Evolutionary conservation across 2,113 vertebrate genomes (phyloP).

Genomic region (Notiomystis cincta): DNA sequence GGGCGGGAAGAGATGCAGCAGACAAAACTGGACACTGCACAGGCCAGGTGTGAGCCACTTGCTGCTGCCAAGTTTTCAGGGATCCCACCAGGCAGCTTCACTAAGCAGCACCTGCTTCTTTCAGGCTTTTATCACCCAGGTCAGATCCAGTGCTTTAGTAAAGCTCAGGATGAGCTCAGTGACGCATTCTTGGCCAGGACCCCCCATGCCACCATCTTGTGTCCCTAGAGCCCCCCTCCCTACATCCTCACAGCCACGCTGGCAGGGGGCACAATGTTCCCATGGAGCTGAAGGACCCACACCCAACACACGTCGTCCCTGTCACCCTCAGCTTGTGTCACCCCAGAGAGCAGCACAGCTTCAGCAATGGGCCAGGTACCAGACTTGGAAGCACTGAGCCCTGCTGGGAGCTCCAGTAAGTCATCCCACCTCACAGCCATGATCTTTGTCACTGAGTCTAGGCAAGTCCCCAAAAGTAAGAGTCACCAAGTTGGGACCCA

Average conservation of each 20-base stretch:
- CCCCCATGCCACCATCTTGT: not conserved
- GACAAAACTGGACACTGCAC: not conserved
- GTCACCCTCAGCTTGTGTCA: not conserved
- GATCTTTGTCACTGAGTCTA: not conserved
- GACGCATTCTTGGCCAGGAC: not conserved
- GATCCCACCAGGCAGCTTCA: not conserved
- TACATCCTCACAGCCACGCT: not conserved
- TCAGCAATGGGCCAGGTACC: not conserved
- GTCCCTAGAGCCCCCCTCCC: not conserved
- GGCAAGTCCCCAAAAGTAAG: fast-evolving
- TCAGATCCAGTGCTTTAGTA: not conserved
- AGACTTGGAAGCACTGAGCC: not conserved
- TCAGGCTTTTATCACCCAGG: not conserved
- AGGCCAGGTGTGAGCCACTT: not conserved
- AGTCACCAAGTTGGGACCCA: not conserved
- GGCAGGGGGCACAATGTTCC: fast-evolving
- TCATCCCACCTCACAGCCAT: not conserved
- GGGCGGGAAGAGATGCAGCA: not conserved
- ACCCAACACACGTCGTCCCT: not conserved
- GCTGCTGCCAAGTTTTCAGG: not conserved
- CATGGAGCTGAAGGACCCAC: not conserved
- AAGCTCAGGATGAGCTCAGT: not conserved
- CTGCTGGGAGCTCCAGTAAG: not conserved
- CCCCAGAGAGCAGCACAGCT: not conserved
- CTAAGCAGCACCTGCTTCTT: not conserved